Conservation (phyloP, 2,113 vertebrate species). For the Channa maculata region DNA sequence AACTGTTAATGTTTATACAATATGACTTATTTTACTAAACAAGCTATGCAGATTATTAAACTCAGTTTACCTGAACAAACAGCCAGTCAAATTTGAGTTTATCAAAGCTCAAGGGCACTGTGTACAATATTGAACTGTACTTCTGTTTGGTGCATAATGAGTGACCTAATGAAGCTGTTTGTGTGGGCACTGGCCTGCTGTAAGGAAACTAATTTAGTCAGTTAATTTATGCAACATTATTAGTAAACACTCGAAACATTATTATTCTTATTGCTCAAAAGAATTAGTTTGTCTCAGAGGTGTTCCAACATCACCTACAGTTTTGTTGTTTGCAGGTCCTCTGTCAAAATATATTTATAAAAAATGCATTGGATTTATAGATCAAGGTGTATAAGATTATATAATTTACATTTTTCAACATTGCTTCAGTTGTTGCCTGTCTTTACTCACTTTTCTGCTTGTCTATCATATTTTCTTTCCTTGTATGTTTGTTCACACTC, state of each 20-base stretch:
- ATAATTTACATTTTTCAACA: conserved; percentile 1
- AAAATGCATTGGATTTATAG: neutral
- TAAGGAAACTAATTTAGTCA: conserved; percentile 3
- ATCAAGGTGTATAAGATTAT: neutral
- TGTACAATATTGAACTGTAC: conserved; percentile 28
- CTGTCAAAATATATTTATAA: too few relatives aligned
- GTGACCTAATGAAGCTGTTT: conserved; percentile 20
- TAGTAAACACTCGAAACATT: conserved; percentile 5
- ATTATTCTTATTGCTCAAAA: neutral
- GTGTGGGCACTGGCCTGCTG: neutral
- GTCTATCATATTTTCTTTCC: conserved; percentile 34
- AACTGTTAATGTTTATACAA: neutral
- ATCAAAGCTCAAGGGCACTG: conserved; percentile 47
- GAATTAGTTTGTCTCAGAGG: neutral
- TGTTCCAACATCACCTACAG: neutral
- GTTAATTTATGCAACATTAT: conserved; percentile 30
- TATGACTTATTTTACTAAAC: neutral
- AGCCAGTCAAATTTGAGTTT: conserved; percentile 25
- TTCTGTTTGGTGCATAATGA: conserved; percentile 38
- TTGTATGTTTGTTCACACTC: conserved; percentile 16
- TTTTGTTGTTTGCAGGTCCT: too few relatives aligned
- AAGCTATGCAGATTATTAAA: conserved; percentile 14
- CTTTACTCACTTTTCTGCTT: conserved; percentile 12
- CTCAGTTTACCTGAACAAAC: conserved; percentile 35
- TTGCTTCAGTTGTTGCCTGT: neutral